Base-by-base conservation (phyloP, 2,797 vertebrate species). In the Emydoidea blandingii region DNA sequence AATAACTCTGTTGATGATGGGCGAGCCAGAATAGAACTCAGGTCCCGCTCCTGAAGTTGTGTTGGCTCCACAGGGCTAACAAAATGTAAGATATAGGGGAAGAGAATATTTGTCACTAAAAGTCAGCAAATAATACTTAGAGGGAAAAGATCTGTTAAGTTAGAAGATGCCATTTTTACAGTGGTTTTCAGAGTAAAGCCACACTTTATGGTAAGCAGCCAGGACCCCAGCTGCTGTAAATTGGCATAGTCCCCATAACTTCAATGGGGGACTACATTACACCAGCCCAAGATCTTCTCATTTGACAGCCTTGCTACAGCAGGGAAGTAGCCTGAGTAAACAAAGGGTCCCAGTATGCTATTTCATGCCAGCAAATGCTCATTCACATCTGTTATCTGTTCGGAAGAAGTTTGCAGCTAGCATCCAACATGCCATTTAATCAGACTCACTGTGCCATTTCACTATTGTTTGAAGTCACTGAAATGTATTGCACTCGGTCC, bases 301-400 rank as follows among this genome's bases (percentile, higher is more conserved):
- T 88, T 65, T 53, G 41, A 85, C 56, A 87, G 81, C 72, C 41
- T 6, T 74, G 91, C 87, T 49, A 76, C 88, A 83, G 84, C 57
- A 92, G 68, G 81, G 87, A 94, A 90, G 54, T 78, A 86, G 81
- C 57, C 89, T 94, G 91, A 95, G 83, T 84, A 91, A 95, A 88
- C 81, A 81, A 91, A 95, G 92, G 79, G 85, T 93, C 88, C 82
- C 82, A 86, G 86, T 18, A 96, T 65, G 86, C 11, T 94, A 53
- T 74, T 86, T 85, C 80, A 54, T 96, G 91, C 82, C 92, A 95
- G 92, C 83, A 94, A 96, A 97, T 84, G 79, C 56, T 86, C 80
- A 47, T 21, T 93, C 88, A 86, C 87, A 56, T 97, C 86, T 96
- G 90, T 96, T 97, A 96, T 89, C 54, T 85, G 81, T 85, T 97